Evolutionary conservation across 1,140 invertebrate species (phyloP).

Genomic region (Apis cerana): DNA sequence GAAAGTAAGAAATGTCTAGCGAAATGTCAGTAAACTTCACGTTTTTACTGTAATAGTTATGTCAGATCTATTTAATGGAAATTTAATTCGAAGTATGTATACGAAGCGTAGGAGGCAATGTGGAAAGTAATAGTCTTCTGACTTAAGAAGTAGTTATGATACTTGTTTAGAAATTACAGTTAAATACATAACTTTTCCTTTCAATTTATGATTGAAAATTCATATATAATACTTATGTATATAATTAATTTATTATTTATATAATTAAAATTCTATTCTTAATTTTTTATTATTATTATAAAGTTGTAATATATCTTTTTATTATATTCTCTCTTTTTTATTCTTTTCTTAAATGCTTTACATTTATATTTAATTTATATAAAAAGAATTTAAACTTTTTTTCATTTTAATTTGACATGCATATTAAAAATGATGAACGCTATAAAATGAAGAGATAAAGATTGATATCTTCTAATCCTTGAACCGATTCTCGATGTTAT

Average conservation of each 20-base stretch:
- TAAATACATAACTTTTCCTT: neutral
- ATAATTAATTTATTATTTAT: too few relatives aligned
- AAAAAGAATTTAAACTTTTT: too few relatives aligned
- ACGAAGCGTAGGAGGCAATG: neutral
- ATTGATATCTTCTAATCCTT: neutral
- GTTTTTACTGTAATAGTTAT: neutral
- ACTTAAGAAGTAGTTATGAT: neutral
- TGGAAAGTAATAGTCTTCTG: constrained; percentile 10
- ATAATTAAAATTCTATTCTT: neutral
- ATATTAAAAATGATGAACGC: too few relatives aligned
- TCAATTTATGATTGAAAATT: neutral
- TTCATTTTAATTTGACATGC: too few relatives aligned
- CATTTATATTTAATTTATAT: too few relatives aligned
- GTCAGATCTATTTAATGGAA: neutral
- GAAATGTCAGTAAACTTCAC: neutral
- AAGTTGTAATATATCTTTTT: neutral
- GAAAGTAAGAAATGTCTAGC: neutral
- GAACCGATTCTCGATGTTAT: neutral
- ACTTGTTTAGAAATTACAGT: neutral
- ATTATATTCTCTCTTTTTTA: neutral
- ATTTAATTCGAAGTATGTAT: neutral
- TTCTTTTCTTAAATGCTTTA: too few relatives aligned
- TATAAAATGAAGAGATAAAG: neutral
- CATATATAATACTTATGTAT: neutral
- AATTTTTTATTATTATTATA: neutral